Conservation (phyloP, 2,888 invertebrate genomes). For the Stenurella melanura region DNA sequence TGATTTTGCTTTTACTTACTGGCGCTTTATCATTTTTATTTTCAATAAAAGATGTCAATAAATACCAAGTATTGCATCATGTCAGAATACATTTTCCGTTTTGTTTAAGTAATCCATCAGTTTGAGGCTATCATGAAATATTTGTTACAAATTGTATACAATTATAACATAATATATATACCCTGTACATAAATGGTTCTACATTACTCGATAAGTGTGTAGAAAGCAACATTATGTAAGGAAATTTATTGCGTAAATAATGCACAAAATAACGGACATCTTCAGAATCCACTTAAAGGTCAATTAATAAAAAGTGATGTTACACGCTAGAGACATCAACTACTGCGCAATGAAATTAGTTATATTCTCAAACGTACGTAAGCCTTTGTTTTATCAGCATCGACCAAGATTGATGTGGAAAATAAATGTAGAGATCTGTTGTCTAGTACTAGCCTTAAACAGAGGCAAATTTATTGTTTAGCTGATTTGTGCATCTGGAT, state of each 20-base stretch:
- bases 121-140: no score
- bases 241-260: constrained; percentile 41
- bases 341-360: constrained; percentile 27
- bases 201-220: not conserved
- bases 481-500: not conserved
- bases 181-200: not conserved
- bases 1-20: no score
- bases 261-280: constrained; percentile 44
- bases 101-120: no score
- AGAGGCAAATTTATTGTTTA: not conserved
- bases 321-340: constrained; percentile 18
- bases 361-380: not conserved
- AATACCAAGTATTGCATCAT: no score
- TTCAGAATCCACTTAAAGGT: constrained; percentile 47
- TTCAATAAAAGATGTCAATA: no score
- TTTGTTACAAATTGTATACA: no score
- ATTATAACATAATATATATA: no score
- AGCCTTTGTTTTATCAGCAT: not conserved
- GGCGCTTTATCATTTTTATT: no score
- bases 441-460: not conserved
- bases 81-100: no score
- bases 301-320: constrained; percentile 38
- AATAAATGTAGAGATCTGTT: constrained; percentile 3
- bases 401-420: not conserved
- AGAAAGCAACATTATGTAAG: constrained; percentile 22